These are phyloP conservation scores for Andrena bicolor DNA, from an alignment of 2,888 invertebrate species.

Conservation along the genomic window DNA sequence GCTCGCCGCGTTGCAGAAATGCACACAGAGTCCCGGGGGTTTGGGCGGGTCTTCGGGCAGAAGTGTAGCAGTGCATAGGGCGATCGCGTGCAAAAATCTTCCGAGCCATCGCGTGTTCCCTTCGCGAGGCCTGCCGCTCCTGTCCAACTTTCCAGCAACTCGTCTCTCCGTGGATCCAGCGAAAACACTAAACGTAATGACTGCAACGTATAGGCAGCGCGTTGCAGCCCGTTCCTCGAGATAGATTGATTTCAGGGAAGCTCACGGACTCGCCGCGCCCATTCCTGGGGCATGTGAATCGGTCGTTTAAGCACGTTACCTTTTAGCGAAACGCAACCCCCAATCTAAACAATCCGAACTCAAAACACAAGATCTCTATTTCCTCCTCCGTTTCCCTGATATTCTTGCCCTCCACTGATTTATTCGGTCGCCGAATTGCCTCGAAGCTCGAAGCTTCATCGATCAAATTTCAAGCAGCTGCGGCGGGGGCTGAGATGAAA, in stretches of 20 bases:
- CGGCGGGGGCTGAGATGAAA: background rate
- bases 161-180: slow-evolving; percentile 3
- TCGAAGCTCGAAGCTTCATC: too few species aligned
- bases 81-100: slow-evolving; percentile 60
- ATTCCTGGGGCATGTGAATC: background rate
- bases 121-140: slow-evolving; percentile 33
- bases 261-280: background rate
- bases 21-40: slow-evolving; percentile 38
- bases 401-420: too few species aligned
- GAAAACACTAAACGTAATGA: slow-evolving; percentile 32
- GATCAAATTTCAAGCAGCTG: too few species aligned
- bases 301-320: background rate
- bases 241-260: slow-evolving; percentile 40
- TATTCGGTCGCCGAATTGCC: too few species aligned
- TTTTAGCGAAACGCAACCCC: slow-evolving; percentile 1
- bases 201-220: slow-evolving; percentile 1
- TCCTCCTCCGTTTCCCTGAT: too few species aligned
- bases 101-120: slow-evolving; percentile 51
- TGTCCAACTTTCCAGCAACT: slow-evolving; percentile 57
- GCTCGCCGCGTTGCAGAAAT: slow-evolving; percentile 16
- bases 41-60: slow-evolving; percentile 20
- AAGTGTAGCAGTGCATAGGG: background rate
- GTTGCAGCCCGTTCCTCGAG: slow-evolving; percentile 1
- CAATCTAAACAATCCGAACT: background rate
- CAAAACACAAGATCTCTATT: too few species aligned